Evolutionary conservation across 2,797 vertebrate genomes (phyloP).

Genomic region (Neosilurus hyrtlii): DNA sequence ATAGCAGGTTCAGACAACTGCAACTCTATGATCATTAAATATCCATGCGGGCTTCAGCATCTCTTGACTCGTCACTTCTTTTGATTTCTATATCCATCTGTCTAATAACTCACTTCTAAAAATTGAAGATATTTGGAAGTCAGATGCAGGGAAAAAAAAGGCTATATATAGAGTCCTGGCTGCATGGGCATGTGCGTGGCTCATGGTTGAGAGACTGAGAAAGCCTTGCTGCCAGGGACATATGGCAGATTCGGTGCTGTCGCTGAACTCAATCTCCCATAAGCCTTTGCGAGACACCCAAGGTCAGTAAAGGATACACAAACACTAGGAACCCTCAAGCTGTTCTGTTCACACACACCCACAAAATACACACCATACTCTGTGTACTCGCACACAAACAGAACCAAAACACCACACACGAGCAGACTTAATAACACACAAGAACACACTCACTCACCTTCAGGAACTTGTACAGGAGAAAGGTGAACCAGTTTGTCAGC

Average conservation of each 20-base stretch:
- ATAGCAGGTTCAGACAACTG: neutral
- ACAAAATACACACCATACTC: neutral
- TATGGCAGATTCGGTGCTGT: slow-evolving; percentile 41
- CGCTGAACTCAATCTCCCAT: slow-evolving; percentile 50
- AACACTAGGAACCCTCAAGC: slow-evolving; percentile 47
- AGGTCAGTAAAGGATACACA: slow-evolving; percentile 42
- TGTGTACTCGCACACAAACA: neutral
- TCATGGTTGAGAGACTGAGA: slow-evolving; percentile 31
- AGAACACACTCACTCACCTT: slow-evolving; percentile 69
- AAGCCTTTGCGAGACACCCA: slow-evolving; percentile 43
- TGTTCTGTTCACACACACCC: slow-evolving; percentile 36
- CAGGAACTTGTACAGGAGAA: slow-evolving; percentile 82
- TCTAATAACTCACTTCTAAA: slow-evolving; percentile 14
- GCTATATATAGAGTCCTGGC: slow-evolving; percentile 44
- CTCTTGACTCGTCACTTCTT: slow-evolving; percentile 20
- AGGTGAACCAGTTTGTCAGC: slow-evolving; percentile 84
- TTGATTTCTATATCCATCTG: slow-evolving; percentile 24
- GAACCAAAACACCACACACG: neutral
- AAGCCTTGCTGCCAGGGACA: slow-evolving; percentile 44
- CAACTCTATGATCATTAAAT: slow-evolving; percentile 12
- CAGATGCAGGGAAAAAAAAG: neutral
- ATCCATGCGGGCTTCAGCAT: neutral
- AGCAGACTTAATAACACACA: neutral
- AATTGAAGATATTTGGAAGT: slow-evolving; percentile 20
- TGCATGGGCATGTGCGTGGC: slow-evolving; percentile 8